Base-by-base conservation (phyloP, 2,113 vertebrate genomes). In the Pollimyrus isidori region DNA sequence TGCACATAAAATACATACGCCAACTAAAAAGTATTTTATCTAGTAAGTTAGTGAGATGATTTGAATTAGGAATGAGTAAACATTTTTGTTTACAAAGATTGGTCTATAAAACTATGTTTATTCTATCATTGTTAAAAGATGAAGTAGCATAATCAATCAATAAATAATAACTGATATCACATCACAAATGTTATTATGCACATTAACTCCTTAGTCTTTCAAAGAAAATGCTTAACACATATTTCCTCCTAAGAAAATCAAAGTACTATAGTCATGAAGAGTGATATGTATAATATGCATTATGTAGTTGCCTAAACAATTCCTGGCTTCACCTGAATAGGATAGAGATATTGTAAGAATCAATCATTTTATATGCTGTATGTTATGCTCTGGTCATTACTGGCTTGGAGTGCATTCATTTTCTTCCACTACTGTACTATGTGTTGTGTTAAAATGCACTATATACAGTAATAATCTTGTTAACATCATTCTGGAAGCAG, bases 381-480 rank as follows among this genome's bases (percentile, higher is more conserved):
- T 49, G 56, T 23, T 84, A 56, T 89, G 89, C 49, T 89, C 87
- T 50, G 91, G 87, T 92, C 88, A 91, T 87, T 62, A 62, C 80
- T 23, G 88, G 89, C 82, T 87, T 3, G 21, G 80, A 65, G 49
- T 39, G 42, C 52, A 80, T 90, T 89, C 91, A 90, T 90, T 92
- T 89, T 92, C 92, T 94, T 95, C 91, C 91, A 92, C 91, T 93
- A 92, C 92, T 93, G 89, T 92, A 90, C 89, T 91, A 89, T 93
- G 92, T 91, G 90, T 92, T 89, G 90, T 89, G 89, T 87, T 39
- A 89, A 92, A 92, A 93, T 91, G 90, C 91, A 92, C 92, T 93
- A 93, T 95, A 93, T 94, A 93, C 94, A 93, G 92, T 94, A 93
- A 93, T 87, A 91, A 95, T 95, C 92, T 94, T 93, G 91, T 92